Conservation (phyloP, 1,140 invertebrate genomes). For the Pteromalus puparum region DNA sequence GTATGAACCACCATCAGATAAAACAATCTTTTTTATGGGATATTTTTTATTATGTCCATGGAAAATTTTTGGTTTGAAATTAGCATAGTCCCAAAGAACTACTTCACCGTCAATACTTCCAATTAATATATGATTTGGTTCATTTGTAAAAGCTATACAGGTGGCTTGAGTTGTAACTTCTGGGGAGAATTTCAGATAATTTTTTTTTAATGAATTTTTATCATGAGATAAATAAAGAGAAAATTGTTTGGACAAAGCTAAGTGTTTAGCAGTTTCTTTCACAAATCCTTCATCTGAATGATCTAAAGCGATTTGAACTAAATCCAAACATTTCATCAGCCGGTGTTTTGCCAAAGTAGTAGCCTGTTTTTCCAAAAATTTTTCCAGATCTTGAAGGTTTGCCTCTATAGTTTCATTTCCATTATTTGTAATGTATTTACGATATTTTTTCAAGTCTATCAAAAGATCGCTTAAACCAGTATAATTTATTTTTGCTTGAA, state of each 20-base stretch:
- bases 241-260: slow-evolving; percentile 61
- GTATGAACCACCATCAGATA: slow-evolving; percentile 59
- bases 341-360: slow-evolving; percentile 71
- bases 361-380: slow-evolving; percentile 69
- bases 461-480: slow-evolving; percentile 77
- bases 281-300: slow-evolving; percentile 65
- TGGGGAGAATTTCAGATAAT: slow-evolving; percentile 58
- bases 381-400: slow-evolving; percentile 62
- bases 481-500: slow-evolving; percentile 77
- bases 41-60: slow-evolving; percentile 58
- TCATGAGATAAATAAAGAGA: slow-evolving; percentile 65
- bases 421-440: slow-evolving; percentile 70
- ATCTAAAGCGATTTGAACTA: slow-evolving; percentile 74
- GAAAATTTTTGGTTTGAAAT: slow-evolving; percentile 61
- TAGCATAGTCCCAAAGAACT: slow-evolving; percentile 65
- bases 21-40: slow-evolving; percentile 66
- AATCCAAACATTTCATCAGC: slow-evolving; percentile 68
- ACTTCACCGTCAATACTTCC: slow-evolving; percentile 63
- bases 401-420: slow-evolving; percentile 53
- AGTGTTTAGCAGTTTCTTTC: slow-evolving; percentile 65
- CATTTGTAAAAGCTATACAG: slow-evolving; percentile 65
- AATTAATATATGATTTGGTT: slow-evolving; percentile 66
- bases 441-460: slow-evolving; percentile 77
- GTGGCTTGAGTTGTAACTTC: slow-evolving; percentile 62
- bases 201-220: slow-evolving; percentile 52